These are phyloP conservation scores for Dexiosoma caninum DNA, from an alignment of 2,888 invertebrate genomes.

Conservation along the genomic window DNA sequence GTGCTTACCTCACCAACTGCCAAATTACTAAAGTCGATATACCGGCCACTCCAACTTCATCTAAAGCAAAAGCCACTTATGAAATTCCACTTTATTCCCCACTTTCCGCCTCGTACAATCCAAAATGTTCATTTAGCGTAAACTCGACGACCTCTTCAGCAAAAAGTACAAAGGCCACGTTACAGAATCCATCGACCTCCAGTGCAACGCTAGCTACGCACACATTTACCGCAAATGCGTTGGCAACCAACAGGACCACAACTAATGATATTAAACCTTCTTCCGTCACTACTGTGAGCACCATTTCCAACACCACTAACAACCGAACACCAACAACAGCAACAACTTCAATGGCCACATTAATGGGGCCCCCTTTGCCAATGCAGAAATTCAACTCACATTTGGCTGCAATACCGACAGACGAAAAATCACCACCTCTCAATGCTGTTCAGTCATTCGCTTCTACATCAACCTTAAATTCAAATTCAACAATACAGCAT, in stretches of 20 bases:
- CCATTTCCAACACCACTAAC: slow-evolving; percentile 31
- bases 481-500: background rate
- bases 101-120: slow-evolving; percentile 69
- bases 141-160: slow-evolving; percentile 37
- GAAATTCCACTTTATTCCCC: slow-evolving; percentile 68
- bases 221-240: slow-evolving; percentile 33
- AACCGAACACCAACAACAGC: background rate
- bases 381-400: slow-evolving; percentile 77
- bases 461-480: background rate
- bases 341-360: slow-evolving; percentile 62
- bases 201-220: slow-evolving; percentile 65
- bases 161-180: slow-evolving; percentile 53
- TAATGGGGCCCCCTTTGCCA: slow-evolving; percentile 80
- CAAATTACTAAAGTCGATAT: slow-evolving; percentile 57
- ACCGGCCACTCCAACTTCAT: slow-evolving; percentile 56
- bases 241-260: slow-evolving; percentile 28
- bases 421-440: slow-evolving; percentile 57
- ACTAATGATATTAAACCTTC: slow-evolving; percentile 30
- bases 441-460: slow-evolving; percentile 11
- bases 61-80: slow-evolving; percentile 61
- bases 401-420: slow-evolving; percentile 69
- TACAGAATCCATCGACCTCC: slow-evolving; percentile 73
- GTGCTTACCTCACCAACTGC: slow-evolving; percentile 51
- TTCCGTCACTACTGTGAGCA: slow-evolving; percentile 62
- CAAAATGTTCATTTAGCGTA: slow-evolving; percentile 58